Percentiles rank a stretch among this genome's conserved stretches.
These are phyloP conservation scores for Gerosis bhagava DNA, from an alignment of 2,888 invertebrate genomes.

Conservation along the genomic window DNA sequence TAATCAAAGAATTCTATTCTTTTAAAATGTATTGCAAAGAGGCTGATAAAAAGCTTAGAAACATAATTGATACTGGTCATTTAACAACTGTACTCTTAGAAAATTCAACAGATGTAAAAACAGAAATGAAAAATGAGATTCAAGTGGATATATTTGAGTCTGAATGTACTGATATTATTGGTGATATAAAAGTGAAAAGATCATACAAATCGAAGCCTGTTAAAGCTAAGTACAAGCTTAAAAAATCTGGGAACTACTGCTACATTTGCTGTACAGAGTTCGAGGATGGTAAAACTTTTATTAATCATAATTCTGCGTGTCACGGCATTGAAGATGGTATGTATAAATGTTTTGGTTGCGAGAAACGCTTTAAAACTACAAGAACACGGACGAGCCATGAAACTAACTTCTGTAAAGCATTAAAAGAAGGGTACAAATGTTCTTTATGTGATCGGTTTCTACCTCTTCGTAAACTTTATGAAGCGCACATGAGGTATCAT, in stretches of 20 bases:
- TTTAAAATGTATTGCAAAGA: conserved; percentile 58
- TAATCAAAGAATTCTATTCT: conserved; percentile 53
- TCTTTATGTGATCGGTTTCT: conserved; percentile 51
- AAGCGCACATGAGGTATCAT: conserved; percentile 59
- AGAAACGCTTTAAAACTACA: conserved; percentile 53
- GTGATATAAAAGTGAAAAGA: conserved; percentile 2
- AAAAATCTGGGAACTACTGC: conserved; percentile 53
- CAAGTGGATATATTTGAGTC: background rate
- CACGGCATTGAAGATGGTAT: conserved; percentile 56
- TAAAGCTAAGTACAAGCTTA: conserved; percentile 42
- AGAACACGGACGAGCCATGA: conserved; percentile 58
- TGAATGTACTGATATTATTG: background rate
- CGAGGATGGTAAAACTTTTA: conserved; percentile 40
- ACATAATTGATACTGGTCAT: conserved; percentile 37
- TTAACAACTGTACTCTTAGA: background rate
- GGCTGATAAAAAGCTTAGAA: conserved; percentile 47
- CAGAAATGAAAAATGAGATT: conserved; percentile 6
- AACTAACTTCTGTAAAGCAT: conserved; percentile 54
- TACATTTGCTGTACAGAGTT: conserved; percentile 56
- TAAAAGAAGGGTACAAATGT: conserved; percentile 66
- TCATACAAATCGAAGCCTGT: conserved; percentile 19
- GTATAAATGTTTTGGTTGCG: conserved; percentile 69
- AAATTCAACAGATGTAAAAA: background rate
- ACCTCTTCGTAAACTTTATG: conserved; percentile 54
- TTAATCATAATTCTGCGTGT: conserved; percentile 48